phyloP scores from a whole-genome alignment of 2,888 invertebrate genomes.

The Phengaris arion region DNA sequence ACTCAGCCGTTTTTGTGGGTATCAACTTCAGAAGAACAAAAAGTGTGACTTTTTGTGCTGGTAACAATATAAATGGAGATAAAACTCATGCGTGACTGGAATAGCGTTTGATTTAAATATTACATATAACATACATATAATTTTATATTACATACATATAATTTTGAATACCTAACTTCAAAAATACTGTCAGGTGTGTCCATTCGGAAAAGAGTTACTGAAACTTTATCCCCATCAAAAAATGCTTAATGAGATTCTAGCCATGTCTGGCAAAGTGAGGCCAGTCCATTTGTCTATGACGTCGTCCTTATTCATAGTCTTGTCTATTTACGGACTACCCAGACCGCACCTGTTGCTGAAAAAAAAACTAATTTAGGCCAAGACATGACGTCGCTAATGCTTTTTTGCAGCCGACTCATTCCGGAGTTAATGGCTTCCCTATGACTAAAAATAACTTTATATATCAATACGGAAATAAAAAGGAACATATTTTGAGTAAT shows the following conservation, averaged over 20 bases:
- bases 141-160: background rate
- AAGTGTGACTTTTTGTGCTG: conserved; percentile 4
- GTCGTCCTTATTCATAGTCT: background rate
- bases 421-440: conserved; percentile 18
- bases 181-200: no score
- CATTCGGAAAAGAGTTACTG: background rate
- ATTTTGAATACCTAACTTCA: background rate
- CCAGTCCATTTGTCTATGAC: background rate
- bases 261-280: conserved; percentile 1
- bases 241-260: background rate
- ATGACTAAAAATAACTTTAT: conserved; percentile 4
- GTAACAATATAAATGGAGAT: background rate
- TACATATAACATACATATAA: no score
- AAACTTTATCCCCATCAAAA: no score
- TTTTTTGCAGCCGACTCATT: conserved; percentile 13
- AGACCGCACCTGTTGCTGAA: conserved; percentile 22
- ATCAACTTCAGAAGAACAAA: background rate
- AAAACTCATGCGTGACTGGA: background rate
- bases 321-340: conserved; percentile 16
- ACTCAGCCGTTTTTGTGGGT: conserved; percentile 6
- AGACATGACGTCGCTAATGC: conserved; percentile 20
- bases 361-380: conserved; percentile 23
- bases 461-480: conserved; percentile 13
- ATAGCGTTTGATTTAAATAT: background rate
- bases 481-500: conserved; percentile 2